A percentile compares a stretch with the other conserved stretches of the same genome.
phyloP scores from a whole-genome alignment of 2,797 vertebrate genomes.

The Triplophysa bombifrons region DNA sequence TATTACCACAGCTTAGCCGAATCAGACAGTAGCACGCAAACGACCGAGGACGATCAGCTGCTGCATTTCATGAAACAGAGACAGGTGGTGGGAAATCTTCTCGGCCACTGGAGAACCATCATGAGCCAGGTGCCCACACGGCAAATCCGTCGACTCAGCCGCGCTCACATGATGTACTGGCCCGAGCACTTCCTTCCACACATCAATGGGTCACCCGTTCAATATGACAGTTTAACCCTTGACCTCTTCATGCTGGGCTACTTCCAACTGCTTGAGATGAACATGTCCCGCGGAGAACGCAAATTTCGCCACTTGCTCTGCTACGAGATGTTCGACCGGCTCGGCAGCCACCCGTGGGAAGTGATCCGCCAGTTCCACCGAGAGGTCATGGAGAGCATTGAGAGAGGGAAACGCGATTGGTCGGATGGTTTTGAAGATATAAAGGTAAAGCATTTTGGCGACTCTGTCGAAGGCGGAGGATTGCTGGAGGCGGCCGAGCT shows the following conservation, averaged over 20 bases:
- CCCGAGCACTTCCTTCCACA: slow-evolving; percentile 94
- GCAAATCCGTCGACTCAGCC: slow-evolving; percentile 82
- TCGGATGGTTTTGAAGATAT: slow-evolving; percentile 90
- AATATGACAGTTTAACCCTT: slow-evolving; percentile 87
- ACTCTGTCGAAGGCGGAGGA: slow-evolving; percentile 67
- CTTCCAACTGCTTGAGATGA: slow-evolving; percentile 97
- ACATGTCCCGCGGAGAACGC: slow-evolving; percentile 87
- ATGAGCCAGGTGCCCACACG: slow-evolving; percentile 85
- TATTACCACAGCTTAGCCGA: slow-evolving; percentile 63
- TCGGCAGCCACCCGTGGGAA: slow-evolving; percentile 91
- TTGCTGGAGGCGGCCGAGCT: slow-evolving; percentile 67
- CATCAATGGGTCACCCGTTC: slow-evolving; percentile 78
- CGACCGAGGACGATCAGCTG: slow-evolving; percentile 79
- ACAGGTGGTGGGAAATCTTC: slow-evolving; percentile 85
- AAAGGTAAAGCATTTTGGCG: slow-evolving; percentile 86
- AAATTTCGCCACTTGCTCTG: slow-evolving; percentile 95
- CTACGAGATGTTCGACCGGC: slow-evolving; percentile 96
- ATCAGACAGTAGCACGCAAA: slow-evolving; percentile 64
- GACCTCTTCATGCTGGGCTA: slow-evolving; percentile 99
- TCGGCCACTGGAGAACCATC: slow-evolving; percentile 89
- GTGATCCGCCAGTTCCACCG: slow-evolving; percentile 89
- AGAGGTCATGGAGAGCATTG: slow-evolving; percentile 86
- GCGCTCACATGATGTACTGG: slow-evolving; percentile 89
- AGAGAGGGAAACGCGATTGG: slow-evolving; percentile 85
- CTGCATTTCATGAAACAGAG: slow-evolving; percentile 85